Evolutionary conservation across 2,113 vertebrate genomes (phyloP).

Genomic region (Mus pahari): DNA sequence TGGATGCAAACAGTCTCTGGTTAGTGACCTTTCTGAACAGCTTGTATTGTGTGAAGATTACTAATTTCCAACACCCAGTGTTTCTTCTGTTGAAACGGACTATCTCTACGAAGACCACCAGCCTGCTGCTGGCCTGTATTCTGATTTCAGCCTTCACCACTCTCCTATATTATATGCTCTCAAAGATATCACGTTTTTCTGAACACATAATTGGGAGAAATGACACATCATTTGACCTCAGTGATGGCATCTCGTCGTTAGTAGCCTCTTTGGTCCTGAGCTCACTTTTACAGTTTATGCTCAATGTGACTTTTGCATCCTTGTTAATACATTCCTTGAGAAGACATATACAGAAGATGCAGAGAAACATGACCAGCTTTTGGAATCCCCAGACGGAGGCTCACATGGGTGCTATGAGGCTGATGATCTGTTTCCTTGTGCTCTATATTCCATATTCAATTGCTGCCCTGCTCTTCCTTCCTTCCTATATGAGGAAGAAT

Average conservation of each 20-base stretch:
- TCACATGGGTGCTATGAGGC: constrained; percentile 71
- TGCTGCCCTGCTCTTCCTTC: not conserved
- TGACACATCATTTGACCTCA: not conserved
- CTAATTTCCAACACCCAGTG: constrained; percentile 49
- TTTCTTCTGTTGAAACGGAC: constrained; percentile 64
- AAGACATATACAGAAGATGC: constrained; percentile 73
- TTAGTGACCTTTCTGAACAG: constrained; percentile 63
- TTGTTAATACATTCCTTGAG: constrained; percentile 77
- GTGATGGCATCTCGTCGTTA: not conserved
- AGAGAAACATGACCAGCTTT: constrained; percentile 29
- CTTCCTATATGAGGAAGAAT: not conserved
- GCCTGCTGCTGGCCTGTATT: constrained; percentile 71
- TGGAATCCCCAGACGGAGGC: constrained; percentile 73
- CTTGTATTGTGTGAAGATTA: constrained; percentile 79
- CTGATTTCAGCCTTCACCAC: constrained; percentile 64
- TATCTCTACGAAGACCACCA: constrained; percentile 50
- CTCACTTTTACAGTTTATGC: constrained; percentile 69
- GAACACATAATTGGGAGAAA: not conserved
- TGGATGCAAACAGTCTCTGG: constrained; percentile 67
- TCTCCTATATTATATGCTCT: constrained; percentile 37
- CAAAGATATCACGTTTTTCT: not conserved
- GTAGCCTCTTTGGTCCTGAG: not conserved
- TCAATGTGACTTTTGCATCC: constrained; percentile 76
- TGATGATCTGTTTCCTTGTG: constrained; percentile 78
- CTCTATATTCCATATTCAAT: constrained; percentile 59